phyloP scores from a whole-genome alignment of 2,888 invertebrate species.

The Philonicus albiceps region DNA sequence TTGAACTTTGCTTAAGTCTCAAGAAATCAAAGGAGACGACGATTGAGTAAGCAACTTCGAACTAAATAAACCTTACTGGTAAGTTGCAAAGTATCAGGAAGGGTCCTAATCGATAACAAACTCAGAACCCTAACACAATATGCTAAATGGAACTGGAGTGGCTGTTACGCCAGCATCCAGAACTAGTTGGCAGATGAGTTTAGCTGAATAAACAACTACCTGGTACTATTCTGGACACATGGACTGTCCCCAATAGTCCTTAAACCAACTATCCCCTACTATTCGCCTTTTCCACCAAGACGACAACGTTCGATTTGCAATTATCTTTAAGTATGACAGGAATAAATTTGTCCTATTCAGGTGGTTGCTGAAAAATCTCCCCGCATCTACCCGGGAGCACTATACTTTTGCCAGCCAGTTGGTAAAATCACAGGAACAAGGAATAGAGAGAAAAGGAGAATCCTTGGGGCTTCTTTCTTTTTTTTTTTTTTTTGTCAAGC shows the following conservation, averaged over 20 bases:
- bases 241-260: neutral
- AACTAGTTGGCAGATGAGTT: neutral
- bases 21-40: neutral
- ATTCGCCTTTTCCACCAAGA: neutral
- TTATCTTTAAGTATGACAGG: conserved; percentile 24
- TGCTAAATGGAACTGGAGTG: neutral
- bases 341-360: conserved; percentile 21
- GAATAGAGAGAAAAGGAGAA: neutral
- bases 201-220: neutral
- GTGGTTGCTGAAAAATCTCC: neutral
- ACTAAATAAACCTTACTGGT: neutral
- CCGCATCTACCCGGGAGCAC: neutral
- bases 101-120: neutral
- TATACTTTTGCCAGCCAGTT: neutral
- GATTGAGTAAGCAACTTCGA: neutral
- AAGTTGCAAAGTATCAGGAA: neutral
- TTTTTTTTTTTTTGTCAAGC: neutral
- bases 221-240: neutral
- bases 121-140: neutral
- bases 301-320: conserved; percentile 17
- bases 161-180: neutral
- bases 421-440: neutral
- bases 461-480: neutral
- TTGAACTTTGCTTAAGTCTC: neutral
- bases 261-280: neutral